Percentiles rank a stretch among this genome's conserved stretches.
phyloP scores from a whole-genome alignment of 2,888 invertebrate species.

The Philereme vetulata region DNA sequence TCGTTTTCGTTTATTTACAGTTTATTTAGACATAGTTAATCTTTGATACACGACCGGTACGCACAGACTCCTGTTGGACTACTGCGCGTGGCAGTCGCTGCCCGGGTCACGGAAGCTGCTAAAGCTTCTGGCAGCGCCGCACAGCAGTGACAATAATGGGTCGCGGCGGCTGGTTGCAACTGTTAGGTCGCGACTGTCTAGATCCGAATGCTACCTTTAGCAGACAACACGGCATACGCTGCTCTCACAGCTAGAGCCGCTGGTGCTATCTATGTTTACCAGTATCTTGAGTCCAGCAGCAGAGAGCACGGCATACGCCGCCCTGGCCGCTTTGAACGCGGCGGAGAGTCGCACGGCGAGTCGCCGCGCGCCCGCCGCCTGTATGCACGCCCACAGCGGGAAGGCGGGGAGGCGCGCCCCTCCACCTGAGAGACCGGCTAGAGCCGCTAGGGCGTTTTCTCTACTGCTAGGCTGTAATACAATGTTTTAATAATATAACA shows the following conservation, averaged over 20 bases:
- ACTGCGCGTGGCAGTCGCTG: too few species aligned
- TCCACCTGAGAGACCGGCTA: constrained; percentile 84
- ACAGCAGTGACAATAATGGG: too few species aligned
- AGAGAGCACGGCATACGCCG: constrained; percentile 77
- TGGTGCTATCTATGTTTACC: constrained; percentile 52
- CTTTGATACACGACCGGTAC: too few species aligned
- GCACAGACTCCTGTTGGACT: too few species aligned
- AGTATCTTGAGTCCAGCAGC: constrained; percentile 88
- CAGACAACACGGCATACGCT: too few species aligned
- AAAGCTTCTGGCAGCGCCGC: too few species aligned
- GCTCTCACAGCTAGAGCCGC: background rate
- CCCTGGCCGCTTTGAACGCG: constrained; percentile 83
- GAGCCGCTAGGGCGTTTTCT: constrained; percentile 83
- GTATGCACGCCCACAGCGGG: constrained; percentile 93
- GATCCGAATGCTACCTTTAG: too few species aligned
- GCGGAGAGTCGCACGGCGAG: constrained; percentile 88
- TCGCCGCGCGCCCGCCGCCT: constrained; percentile 88
- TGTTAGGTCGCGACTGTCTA: too few species aligned
- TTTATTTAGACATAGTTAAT: too few species aligned
- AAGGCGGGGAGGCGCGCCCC: constrained; percentile 88
- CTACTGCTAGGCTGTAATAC: constrained; percentile 73
- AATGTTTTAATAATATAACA: constrained; percentile 35
- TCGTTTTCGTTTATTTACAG: too few species aligned
- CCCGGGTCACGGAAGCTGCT: too few species aligned
- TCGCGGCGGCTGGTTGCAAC: too few species aligned